phyloP scores from a whole-genome alignment of 2,888 invertebrate species.

The Lordiphosa fenestrarum region DNA sequence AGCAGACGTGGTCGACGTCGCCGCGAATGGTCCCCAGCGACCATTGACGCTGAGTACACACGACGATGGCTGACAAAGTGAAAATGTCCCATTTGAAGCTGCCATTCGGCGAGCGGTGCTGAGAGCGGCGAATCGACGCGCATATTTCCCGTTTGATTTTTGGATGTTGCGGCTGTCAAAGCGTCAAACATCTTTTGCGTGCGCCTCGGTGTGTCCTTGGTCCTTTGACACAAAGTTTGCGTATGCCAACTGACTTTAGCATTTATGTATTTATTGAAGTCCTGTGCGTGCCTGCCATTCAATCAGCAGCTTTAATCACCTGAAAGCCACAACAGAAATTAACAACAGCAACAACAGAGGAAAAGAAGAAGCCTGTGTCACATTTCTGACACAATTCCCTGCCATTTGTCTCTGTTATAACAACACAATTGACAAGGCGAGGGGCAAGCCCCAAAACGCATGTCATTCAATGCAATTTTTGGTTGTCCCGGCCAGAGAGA shows the following conservation, averaged over 20 bases:
- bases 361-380: constrained; percentile 30
- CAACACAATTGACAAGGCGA: background rate
- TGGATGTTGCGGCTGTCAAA: constrained; percentile 48
- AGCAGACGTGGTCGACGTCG: constrained; percentile 19
- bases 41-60: constrained; percentile 46
- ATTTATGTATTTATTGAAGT: constrained; percentile 57
- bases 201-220: constrained; percentile 18
- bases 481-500: background rate
- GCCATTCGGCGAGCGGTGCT: constrained; percentile 28
- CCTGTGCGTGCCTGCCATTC: constrained; percentile 25
- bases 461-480: constrained; percentile 65
- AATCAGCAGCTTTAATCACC: constrained; percentile 54
- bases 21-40: constrained; percentile 31
- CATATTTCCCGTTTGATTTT: constrained; percentile 53
- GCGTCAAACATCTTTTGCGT: constrained; percentile 57
- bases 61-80: constrained; percentile 59
- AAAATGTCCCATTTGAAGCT: constrained; percentile 62
- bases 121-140: constrained; percentile 45
- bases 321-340: constrained; percentile 15
- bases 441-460: constrained; percentile 44
- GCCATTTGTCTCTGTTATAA: constrained; percentile 52
- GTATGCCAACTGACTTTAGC: constrained; percentile 55
- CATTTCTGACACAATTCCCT: constrained; percentile 50
- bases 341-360: constrained; percentile 10
- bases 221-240: constrained; percentile 37